A percentile compares a stretch with the other conserved stretches of the same genome.
Evolutionary conservation across 2,113 vertebrate genomes (phyloP).

Genomic region (Paracanthobrama guichenoti): DNA sequence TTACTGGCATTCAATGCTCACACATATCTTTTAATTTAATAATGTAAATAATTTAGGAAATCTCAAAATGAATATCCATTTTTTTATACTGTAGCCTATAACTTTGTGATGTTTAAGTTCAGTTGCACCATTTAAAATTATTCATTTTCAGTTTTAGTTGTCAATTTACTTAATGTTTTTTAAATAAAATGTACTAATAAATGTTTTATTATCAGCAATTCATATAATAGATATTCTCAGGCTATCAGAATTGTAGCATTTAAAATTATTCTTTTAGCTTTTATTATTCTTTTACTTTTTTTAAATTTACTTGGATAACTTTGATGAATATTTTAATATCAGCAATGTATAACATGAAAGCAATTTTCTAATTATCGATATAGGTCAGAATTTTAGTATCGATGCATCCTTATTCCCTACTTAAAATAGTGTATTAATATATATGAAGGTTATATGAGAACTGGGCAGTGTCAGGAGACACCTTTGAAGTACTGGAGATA

Average conservation of each 20-base stretch:
- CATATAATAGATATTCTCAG: background rate
- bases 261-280: background rate
- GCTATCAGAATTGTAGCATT: background rate
- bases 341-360: background rate
- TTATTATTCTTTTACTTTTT: background rate
- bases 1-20: background rate
- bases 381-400: background rate
- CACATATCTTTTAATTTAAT: background rate
- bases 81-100: background rate
- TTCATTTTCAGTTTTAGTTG: background rate
- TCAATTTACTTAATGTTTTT: background rate
- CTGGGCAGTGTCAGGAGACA: conserved; percentile 24
- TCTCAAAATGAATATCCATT: background rate
- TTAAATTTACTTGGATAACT: background rate
- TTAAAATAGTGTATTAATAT: background rate
- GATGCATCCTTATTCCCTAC: too few relatives aligned
- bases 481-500: conserved; percentile 4
- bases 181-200: background rate
- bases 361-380: background rate
- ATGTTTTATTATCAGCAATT: background rate
- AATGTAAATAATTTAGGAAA: background rate
- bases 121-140: background rate
- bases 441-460: background rate
- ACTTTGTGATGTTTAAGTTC: background rate
- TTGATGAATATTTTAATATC: background rate